Evolutionary conservation across 2,113 vertebrate species (phyloP), one percentile per base, ranked within the genome.

Genomic region (Burhinus oedicnemus): DNA sequence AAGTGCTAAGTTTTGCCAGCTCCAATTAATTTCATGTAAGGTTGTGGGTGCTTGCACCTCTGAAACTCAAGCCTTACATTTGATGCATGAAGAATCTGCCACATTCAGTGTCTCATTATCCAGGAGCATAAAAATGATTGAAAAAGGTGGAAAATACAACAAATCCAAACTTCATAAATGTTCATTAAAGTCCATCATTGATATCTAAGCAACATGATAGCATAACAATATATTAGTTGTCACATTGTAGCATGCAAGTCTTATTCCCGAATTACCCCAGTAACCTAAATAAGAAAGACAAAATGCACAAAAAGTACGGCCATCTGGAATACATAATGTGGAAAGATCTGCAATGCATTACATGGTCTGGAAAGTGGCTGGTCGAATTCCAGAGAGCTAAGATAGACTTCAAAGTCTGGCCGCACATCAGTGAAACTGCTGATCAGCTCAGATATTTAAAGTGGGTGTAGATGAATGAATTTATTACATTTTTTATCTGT

Each of bases 321-420:
- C 98, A 98, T 98, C 98, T 98, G 98, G 98, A 98, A 98, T 97
- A 97, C 95, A 98, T 98, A 98, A 98, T 55, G 86, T 86, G 83
- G 95, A 98, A 97, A 98, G 98, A 97, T 98, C 98, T 99, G 98
- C 97, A 97, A 96, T 97, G 95, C 97, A 98, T 99, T 99, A 98
- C 98, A 98, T 98, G 98, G 98, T 98, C 98, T 98, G 98, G 97
- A 98, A 98, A 98, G 97, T 90, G 97, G 97, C 97, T 98, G 98
- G 98, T 98, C 20, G 10, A 97, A 98, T 98, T 98, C 98, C 98
- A 98, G 96, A 94, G 98, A 98, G 97, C 98, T 98, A 97, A 98
- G 98, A 98, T 98, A 98, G 98, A 98, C 98, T 99, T 99, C 98
- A 98, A 99, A 99, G 98, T 97, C 98, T 98, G 98, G 98, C 97